Evolutionary conservation across 2,113 vertebrate genomes (phyloP).

Genomic region (Mandrillus leucophaeus): DNA sequence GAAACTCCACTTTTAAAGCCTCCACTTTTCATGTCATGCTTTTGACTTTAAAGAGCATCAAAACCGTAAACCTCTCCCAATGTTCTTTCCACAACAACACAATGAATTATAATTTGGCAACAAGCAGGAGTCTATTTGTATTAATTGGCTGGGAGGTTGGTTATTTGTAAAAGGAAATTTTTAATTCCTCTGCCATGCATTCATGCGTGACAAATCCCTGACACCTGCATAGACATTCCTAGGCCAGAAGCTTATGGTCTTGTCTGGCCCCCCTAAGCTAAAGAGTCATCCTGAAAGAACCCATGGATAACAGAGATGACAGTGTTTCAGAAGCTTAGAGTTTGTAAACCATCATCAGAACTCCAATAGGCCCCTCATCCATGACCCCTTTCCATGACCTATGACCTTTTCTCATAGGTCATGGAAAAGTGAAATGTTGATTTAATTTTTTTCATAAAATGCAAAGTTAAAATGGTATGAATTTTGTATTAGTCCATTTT

Average conservation of each 20-base stretch:
- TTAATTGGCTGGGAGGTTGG: neutral
- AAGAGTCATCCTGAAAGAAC: neutral
- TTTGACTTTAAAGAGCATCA: neutral
- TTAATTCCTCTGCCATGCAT: neutral
- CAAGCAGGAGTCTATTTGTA: neutral
- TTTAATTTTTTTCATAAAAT: constrained; percentile 7
- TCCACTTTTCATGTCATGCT: too few relatives aligned
- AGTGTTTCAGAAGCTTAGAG: neutral
- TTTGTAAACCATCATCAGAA: neutral
- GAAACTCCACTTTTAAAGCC: neutral
- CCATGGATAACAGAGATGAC: neutral
- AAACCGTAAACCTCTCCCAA: neutral
- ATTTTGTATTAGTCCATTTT: too few relatives aligned
- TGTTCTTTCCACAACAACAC: neutral
- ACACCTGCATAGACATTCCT: neutral
- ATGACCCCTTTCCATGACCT: too few relatives aligned
- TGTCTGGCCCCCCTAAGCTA: neutral
- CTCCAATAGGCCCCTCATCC: neutral
- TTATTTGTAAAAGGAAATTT: neutral
- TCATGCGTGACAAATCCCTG: neutral
- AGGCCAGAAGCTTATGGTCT: neutral
- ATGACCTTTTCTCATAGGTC: neutral
- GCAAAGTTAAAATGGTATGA: neutral
- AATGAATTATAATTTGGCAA: neutral
- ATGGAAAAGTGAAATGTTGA: neutral